phyloP scores from a whole-genome alignment of 2,888 invertebrate species.

The Cryptus viduatorius region DNA sequence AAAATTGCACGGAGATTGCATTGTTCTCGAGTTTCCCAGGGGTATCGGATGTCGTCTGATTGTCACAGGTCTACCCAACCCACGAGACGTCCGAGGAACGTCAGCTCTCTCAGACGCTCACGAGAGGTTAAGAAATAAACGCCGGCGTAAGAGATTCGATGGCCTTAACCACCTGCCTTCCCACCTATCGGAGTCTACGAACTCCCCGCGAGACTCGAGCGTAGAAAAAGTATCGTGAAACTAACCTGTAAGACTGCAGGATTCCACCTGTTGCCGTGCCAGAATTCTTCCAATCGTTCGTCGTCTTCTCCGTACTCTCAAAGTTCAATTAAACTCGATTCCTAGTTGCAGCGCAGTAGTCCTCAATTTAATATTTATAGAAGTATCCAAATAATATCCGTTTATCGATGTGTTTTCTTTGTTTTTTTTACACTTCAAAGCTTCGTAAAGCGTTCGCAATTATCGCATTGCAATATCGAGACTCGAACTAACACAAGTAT shows the following conservation, averaged over 20 bases:
- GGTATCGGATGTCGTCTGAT: constrained; percentile 47
- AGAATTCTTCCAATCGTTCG: constrained; percentile 28
- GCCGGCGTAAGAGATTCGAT: constrained; percentile 7
- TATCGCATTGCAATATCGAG: constrained; percentile 47
- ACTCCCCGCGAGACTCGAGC: neutral
- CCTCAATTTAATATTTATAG: neutral
- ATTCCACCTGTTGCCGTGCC: constrained; percentile 82
- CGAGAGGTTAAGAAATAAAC: constrained; percentile 11
- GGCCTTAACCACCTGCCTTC: constrained; percentile 47
- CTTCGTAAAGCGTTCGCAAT: constrained; percentile 13
- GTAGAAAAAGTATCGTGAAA: constrained; percentile 14
- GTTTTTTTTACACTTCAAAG: neutral
- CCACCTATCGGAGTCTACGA: neutral
- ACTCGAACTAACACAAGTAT: constrained; percentile 52
- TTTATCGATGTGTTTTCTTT: neutral
- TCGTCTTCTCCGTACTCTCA: constrained; percentile 27
- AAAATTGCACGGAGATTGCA: neutral
- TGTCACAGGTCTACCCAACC: constrained; percentile 43
- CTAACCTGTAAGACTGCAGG: constrained; percentile 77
- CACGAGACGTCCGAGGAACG: constrained; percentile 19
- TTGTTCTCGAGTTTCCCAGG: constrained; percentile 48
- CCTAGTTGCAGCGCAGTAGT: constrained; percentile 13
- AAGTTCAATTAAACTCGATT: constrained; percentile 33
- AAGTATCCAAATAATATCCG: constrained; percentile 57
- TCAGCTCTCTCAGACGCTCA: constrained; percentile 8